Base-by-base conservation (phyloP, 2,888 invertebrate genomes). In the Spodoptera exigua region DNA sequence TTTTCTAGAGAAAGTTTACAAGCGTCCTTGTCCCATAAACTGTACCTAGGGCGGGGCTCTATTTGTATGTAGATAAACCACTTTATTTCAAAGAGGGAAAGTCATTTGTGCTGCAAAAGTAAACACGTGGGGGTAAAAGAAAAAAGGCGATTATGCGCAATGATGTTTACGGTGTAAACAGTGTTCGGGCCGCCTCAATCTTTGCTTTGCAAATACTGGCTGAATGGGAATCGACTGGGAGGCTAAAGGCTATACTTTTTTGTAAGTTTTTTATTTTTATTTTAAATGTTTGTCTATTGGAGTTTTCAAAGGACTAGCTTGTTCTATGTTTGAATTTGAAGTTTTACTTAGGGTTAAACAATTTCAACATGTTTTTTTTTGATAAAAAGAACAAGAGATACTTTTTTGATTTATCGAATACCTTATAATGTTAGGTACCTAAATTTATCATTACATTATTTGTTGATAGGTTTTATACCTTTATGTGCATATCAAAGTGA, bases 121-220 rank as follows among this genome's bases (percentile, higher is more conserved):
- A 81, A 83, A 84, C 76, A 81, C 68, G 70, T 61, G 76, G 58
- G 47, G 47, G 51, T 73, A 79, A 82, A 85, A 86, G 84, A 84
- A 88, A 86, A 83, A 88, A 86, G 85, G 79, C 85, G 88, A 90
- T 90, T 90, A 90, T 87, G 86, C 86, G 82, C 84, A 85, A 85
- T 82, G 87, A 82, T 89, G 89, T 91, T 90, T 84, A 81, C 86
- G 75, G 54, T 81, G 87, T 80, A 87, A 89, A 90, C 84, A 89
- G 76, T 73, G 70, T 80, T 77, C 67, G 74, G 69, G 74, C 78
- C 81, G 76, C 78, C 80, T 82, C 86, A 84, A 88, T 88, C 87
- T 89, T 84, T 84, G 79, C 81, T 81, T 70, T 61, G 83, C 80
- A 90, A 90, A 90, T 83, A 89, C 72, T 62, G 60, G 64, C 69